These are phyloP conservation scores for Naja naja DNA, from an alignment of 2,113 vertebrate species.

Conservation along the genomic window DNA sequence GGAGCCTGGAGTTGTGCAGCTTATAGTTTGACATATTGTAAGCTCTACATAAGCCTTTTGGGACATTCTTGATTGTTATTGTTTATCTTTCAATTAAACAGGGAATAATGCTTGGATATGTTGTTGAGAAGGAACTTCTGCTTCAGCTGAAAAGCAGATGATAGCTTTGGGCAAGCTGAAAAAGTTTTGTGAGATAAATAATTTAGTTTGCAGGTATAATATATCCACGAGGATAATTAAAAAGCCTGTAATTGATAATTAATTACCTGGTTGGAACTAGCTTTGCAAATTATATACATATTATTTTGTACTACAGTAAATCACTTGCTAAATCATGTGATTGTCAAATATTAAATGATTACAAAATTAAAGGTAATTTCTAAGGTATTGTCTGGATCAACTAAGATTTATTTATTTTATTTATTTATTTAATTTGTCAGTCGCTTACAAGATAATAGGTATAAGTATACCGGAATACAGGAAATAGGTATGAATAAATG, in stretches of 20 bases:
- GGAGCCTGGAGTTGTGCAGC: slow-evolving; percentile 72
- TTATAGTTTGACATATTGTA: slow-evolving; percentile 85
- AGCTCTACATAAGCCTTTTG: slow-evolving; percentile 81
- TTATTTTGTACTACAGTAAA: slow-evolving; percentile 33
- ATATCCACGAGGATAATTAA: slow-evolving; percentile 77
- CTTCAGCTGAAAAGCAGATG: slow-evolving; percentile 45
- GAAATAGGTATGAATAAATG: no score
- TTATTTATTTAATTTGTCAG: no score
- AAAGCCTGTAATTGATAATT: slow-evolving; percentile 62
- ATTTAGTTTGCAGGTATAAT: slow-evolving; percentile 80
- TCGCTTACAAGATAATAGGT: no score
- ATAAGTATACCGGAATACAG: no score
- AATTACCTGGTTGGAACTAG: slow-evolving; percentile 50
- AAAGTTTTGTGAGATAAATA: slow-evolving; percentile 79
- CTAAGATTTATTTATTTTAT: not conserved
- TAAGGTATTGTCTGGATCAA: not conserved
- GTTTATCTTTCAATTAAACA: slow-evolving; percentile 51
- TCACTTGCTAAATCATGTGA: not conserved
- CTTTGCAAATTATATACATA: slow-evolving; percentile 43
- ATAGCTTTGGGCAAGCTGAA: slow-evolving; percentile 52
- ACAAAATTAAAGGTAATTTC: not conserved
- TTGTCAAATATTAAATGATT: not conserved
- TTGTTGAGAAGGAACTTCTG: slow-evolving; percentile 38
- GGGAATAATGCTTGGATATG: slow-evolving; percentile 27
- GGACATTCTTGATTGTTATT: slow-evolving; percentile 71